Evolutionary conservation across 2,113 vertebrate genomes (phyloP).

Genomic region (Trachemys scripta): DNA sequence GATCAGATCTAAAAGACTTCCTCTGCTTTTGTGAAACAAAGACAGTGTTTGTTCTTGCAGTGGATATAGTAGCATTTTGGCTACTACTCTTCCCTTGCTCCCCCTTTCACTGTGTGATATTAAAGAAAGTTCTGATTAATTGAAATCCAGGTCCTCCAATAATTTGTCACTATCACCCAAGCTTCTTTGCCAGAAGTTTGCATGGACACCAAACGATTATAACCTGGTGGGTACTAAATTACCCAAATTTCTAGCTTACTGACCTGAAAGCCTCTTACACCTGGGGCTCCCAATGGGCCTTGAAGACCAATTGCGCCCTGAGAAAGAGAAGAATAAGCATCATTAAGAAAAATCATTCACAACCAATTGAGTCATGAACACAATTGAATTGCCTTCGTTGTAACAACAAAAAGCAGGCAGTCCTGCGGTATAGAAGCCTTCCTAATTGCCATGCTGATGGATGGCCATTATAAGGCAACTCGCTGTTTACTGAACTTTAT

Average conservation of each 20-base stretch:
- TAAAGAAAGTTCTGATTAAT: neutral
- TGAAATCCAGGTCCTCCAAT: neutral
- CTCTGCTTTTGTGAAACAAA: neutral
- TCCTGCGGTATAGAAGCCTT: fast-evolving
- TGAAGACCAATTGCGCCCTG: constrained; percentile 90
- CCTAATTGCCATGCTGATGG: fast-evolving
- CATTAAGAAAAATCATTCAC: neutral
- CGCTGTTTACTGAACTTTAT: neutral
- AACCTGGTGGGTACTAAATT: fast-evolving
- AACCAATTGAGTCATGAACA: neutral
- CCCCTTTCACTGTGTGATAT: fast-evolving
- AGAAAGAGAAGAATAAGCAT: constrained; percentile 15
- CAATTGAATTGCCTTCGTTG: fast-evolving
- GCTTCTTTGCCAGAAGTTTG: neutral
- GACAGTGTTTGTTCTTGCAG: neutral
- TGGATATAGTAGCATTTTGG: neutral
- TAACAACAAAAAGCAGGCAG: fast-evolving
- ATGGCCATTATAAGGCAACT: fast-evolving
- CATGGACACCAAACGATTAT: neutral
- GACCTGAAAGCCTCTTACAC: constrained; percentile 93
- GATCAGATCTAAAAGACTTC: neutral
- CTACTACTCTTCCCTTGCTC: fast-evolving
- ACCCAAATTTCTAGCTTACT: neutral
- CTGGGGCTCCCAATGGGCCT: constrained; percentile 86
- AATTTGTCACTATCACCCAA: fast-evolving